A percentile compares a stretch with the other conserved stretches of the same genome.
These are phyloP conservation scores for Eupithecia subfuscata DNA, from an alignment of 2,888 invertebrate species.

Conservation along the genomic window DNA sequence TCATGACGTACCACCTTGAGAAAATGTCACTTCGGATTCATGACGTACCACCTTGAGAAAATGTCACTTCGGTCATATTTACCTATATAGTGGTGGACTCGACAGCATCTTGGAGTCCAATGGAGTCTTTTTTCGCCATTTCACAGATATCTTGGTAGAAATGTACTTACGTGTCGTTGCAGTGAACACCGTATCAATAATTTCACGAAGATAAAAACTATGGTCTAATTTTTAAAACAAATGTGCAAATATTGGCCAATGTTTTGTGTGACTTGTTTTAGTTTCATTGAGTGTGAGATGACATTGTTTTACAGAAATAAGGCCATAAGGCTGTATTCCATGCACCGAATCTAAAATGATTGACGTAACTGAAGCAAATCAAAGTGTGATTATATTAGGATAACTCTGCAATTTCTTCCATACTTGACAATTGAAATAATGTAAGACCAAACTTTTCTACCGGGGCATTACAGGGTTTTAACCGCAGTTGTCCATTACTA, in stretches of 20 bases:
- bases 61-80: background rate
- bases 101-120: background rate
- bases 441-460: background rate
- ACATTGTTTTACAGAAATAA: background rate
- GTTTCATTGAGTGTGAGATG: background rate
- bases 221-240: constrained; percentile 6
- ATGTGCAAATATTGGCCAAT: background rate
- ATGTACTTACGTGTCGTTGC: background rate
- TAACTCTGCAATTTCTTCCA: background rate
- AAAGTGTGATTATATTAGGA: background rate
- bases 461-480: background rate
- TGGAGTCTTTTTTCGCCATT: background rate
- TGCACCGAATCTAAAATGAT: background rate
- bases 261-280: constrained; percentile 4
- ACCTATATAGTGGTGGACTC: background rate
- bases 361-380: background rate
- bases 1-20: background rate
- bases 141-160: background rate
- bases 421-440: background rate
- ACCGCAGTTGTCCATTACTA: background rate
- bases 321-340: background rate
- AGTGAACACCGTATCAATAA: background rate
- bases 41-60: background rate
- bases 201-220: background rate
- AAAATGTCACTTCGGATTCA: background rate